Conservation (phyloP, 1,140 invertebrate genomes). For the Sycophila sp. region DNA sequence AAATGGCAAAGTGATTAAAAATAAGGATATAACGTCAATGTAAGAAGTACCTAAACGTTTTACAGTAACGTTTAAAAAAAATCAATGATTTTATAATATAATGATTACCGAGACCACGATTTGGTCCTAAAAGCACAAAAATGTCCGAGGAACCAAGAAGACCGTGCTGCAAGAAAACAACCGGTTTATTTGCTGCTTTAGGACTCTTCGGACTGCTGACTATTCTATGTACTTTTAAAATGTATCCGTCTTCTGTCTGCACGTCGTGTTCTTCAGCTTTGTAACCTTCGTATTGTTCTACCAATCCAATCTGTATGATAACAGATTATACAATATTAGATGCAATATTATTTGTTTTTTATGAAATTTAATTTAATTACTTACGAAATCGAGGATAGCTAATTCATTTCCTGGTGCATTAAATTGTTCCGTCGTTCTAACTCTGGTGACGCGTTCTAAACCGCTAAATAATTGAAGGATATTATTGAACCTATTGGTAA, state of each 20-base stretch:
- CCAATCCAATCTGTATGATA: background rate
- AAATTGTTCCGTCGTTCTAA: background rate
- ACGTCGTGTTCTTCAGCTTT: constrained; percentile 36
- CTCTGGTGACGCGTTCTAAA: too few relatives aligned
- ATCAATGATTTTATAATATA: too few relatives aligned
- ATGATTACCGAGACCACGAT: constrained; percentile 31
- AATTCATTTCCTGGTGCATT: background rate
- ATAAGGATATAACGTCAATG: too few relatives aligned
- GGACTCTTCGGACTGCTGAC: constrained; percentile 46
- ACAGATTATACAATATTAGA: background rate
- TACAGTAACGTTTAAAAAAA: too few relatives aligned
- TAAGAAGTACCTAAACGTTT: too few relatives aligned
- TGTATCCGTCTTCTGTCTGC: constrained; percentile 69
- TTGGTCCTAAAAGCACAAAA: constrained; percentile 36
- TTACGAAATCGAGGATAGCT: background rate
- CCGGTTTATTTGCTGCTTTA: background rate
- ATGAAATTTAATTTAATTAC: too few relatives aligned
- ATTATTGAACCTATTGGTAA: too few relatives aligned
- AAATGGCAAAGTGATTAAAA: too few relatives aligned
- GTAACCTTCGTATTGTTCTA: constrained; percentile 12
- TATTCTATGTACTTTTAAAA: constrained; percentile 70
- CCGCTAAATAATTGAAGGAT: too few relatives aligned
- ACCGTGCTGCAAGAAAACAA: constrained; percentile 40
- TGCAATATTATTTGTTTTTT: too few relatives aligned
- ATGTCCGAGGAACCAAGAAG: constrained; percentile 34